Evolutionary conservation across 2,113 vertebrate species (phyloP).

Genomic region (Irena cyanogastra): DNA sequence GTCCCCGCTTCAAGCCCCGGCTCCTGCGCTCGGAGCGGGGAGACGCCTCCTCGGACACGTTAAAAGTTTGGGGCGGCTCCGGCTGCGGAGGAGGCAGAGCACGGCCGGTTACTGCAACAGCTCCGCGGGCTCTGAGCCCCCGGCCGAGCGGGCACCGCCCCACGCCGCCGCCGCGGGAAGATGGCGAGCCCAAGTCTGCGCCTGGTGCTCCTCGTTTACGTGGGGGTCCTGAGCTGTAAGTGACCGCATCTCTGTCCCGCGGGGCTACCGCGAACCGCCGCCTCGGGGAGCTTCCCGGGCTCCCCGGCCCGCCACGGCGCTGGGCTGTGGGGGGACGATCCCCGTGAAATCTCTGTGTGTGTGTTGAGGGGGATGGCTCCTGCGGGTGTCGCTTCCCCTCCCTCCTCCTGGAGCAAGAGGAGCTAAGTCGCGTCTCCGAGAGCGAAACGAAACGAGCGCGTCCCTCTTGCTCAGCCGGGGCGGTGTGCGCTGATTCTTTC

Average conservation of each 20-base stretch:
- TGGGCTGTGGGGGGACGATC: not conserved
- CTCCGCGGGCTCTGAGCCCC: not conserved
- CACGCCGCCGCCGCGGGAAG: not conserved
- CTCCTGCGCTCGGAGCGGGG: not conserved
- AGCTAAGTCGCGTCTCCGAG: accelerated
- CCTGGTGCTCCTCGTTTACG: not conserved
- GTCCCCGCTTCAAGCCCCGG: not conserved
- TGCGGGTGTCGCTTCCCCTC: not conserved
- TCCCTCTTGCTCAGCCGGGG: not conserved
- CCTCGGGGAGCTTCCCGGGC: not conserved
- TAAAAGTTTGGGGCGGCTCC: not conserved
- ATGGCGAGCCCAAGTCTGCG: slow-evolving; percentile 32
- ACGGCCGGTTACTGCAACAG: accelerated
- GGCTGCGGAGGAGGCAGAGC: not conserved
- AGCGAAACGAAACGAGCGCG: not conserved
- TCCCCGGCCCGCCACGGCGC: not conserved
- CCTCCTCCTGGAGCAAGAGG: not conserved
- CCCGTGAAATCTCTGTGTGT: too few species aligned
- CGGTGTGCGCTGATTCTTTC: not conserved
- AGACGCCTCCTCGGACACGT: not conserved
- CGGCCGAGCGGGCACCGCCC: not conserved
- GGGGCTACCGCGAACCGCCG: not conserved
- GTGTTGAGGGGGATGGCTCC: not conserved
- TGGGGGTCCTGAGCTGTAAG: slow-evolving; percentile 60
- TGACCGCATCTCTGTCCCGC: not conserved